Evolutionary conservation across 2,797 vertebrate species (phyloP), one percentile per base, ranked within the genome.

Genomic region (Thamnophis elegans): DNA sequence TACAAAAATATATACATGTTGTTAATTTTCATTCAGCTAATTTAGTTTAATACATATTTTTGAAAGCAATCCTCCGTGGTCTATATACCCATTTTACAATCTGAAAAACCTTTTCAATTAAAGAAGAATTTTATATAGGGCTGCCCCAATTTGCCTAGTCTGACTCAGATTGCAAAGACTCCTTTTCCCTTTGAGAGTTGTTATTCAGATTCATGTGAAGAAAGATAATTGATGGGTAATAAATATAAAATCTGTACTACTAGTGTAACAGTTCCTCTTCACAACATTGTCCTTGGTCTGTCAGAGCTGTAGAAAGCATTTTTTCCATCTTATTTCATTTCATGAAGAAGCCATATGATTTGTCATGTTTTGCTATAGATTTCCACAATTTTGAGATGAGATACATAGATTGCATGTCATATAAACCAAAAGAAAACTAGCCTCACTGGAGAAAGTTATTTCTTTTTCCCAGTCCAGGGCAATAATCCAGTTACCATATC

Each of bases 41-140:
- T 60, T 92, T 10, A 89, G 28, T 92, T 92, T 91, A 92, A 94
- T 55, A n/a, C 89, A 11, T 22, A 26, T 65, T 6, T 51, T 1
- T 51, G 62, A 89, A 90, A 89, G 8, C 92, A 94, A 93, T 56
- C 0, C 0, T 0, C 65, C 7, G 14, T 73, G n/a, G n/a, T 18
- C 65, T 73, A 36, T 73, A 73, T 36, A 85, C 12, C 85, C 54
- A 68, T 60, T 94, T 58, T 26, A 94, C 55, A n/a, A 42, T 78
- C 54, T 65, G 62, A 55, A 68, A 93, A 93, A 65, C 58, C 25
- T 95, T 92, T 93, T 93, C 14, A 32, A 0, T 51, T 87, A n/a
- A 89, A 59, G 92, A 95, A 89, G 26, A 2, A 10, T 62, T 0
- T 0, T 0, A 0, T 73, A 54, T 53, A 42, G 8, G 6, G 10